Percentiles rank a stretch among this genome's conserved stretches.
Evolutionary conservation across 2,113 vertebrate species (phyloP).

Genomic region (Phasianus colchicus): DNA sequence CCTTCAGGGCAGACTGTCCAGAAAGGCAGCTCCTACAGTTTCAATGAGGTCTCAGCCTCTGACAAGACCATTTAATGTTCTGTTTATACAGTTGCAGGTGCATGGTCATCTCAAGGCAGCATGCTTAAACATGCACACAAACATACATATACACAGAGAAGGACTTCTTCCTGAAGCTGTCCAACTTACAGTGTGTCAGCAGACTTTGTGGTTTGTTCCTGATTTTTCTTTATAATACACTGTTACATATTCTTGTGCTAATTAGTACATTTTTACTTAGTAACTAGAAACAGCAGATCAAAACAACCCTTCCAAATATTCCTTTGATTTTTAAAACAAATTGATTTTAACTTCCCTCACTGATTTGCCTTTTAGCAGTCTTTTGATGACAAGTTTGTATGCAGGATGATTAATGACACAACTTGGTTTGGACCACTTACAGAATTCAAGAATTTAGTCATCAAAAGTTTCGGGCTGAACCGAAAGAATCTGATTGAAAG

Average conservation of each 20-base stretch:
- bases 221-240: background rate
- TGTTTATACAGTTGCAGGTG: background rate
- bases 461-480: constrained; percentile 1
- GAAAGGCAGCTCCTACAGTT: background rate
- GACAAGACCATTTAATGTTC: accelerated
- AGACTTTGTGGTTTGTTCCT: background rate
- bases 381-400: background rate
- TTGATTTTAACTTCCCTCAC: background rate
- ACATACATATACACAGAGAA: background rate
- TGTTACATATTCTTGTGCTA: background rate
- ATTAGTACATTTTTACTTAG: background rate
- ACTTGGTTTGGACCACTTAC: background rate
- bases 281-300: background rate
- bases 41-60: background rate
- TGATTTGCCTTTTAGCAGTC: background rate
- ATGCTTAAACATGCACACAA: background rate
- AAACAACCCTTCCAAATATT: background rate
- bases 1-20: background rate
- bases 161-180: background rate
- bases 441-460: constrained; percentile 9
- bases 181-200: background rate
- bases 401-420: background rate
- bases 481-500: background rate
- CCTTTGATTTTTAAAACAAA: constrained; percentile 7
- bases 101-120: background rate